Evolutionary conservation across 2,888 invertebrate species (phyloP), one percentile per base, ranked within the genome.

Genomic region (Phorcus lineatus): DNA sequence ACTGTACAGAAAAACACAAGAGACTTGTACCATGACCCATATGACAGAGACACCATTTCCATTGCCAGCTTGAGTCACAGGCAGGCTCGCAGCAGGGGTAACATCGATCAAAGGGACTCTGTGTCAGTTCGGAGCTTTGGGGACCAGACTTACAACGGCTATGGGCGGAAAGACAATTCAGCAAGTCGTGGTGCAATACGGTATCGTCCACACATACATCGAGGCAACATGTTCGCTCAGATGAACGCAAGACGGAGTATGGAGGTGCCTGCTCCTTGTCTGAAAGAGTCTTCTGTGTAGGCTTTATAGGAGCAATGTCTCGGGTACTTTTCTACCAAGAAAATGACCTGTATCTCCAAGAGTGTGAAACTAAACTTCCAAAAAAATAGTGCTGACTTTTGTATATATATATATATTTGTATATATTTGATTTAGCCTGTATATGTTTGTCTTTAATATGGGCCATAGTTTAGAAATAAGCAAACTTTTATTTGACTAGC

Each of bases 251-350:
- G 62, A 24, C 77, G 36, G 19, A 78, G 53, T n/a, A 40, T 28
- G 11, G 82, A 82, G 9, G 31, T 82, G 13, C 78, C 81, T 22
- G 81, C 77, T 4, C 83, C 85, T 16, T 82, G 78, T 53, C 22
- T 85, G 70, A 82, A 82, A 70, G 85, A 85, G 47, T 85, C 85
- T 2, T 85, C 85, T 47, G 83, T 85, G 19, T 85, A 79, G 80
- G n/a, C 17, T 31, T 0, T 24, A 11, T 3, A 28, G 36, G 62
- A 28, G 19, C 3, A 47, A 11, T 47, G 47, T 47, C 11, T 4
- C 1, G 13, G 1, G 13, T 9, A 47, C 13, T 47, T 11, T 47
- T 11, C 47, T 11, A 47, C 11, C 7, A 1, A 13, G 47, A 13
- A 47, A 6, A 6, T 11, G 47, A 6, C 47, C 7, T 47, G 13